Conservation (phyloP, 2,113 vertebrate genomes). For the Tachuris rubrigastra region DNA sequence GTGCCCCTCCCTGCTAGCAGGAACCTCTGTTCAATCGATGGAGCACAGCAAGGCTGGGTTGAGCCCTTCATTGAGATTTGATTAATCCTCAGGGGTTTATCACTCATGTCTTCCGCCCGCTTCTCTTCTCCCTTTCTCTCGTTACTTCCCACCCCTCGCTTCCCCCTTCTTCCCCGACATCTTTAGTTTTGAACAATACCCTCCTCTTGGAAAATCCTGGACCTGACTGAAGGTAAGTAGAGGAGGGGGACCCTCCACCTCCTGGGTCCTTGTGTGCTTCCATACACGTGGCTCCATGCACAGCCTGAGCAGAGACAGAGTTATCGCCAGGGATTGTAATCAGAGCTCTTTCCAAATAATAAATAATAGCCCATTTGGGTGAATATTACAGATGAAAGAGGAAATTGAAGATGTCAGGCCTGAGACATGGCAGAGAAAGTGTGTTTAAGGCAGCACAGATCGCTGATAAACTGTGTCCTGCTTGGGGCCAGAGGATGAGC, state of each 20-base stretch:
- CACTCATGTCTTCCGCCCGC: background rate
- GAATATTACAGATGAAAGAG: background rate
- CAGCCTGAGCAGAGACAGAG: background rate
- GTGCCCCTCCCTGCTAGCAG: background rate
- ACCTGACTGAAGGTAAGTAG: background rate
- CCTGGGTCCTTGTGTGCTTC: background rate
- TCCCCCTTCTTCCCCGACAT: background rate
- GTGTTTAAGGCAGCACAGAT: background rate
- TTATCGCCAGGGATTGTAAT: background rate
- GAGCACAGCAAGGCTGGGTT: background rate
- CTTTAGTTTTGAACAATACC: background rate
- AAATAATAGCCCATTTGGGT: background rate
- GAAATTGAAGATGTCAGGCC: background rate
- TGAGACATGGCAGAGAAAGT: background rate
- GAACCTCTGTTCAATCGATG: rapidly evolving
- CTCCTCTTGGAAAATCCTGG: background rate
- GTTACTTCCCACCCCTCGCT: background rate
- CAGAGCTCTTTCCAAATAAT: background rate
- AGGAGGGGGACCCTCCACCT: background rate
- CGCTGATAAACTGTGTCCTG: background rate
- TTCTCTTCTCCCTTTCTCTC: background rate
- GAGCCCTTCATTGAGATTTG: background rate
- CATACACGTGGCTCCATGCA: background rate
- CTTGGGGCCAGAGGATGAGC: background rate
- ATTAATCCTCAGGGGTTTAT: background rate